Evolutionary conservation across 2,797 vertebrate species (phyloP), one percentile per base, ranked within the genome.

Genomic region (Eospalax fontanierii): DNA sequence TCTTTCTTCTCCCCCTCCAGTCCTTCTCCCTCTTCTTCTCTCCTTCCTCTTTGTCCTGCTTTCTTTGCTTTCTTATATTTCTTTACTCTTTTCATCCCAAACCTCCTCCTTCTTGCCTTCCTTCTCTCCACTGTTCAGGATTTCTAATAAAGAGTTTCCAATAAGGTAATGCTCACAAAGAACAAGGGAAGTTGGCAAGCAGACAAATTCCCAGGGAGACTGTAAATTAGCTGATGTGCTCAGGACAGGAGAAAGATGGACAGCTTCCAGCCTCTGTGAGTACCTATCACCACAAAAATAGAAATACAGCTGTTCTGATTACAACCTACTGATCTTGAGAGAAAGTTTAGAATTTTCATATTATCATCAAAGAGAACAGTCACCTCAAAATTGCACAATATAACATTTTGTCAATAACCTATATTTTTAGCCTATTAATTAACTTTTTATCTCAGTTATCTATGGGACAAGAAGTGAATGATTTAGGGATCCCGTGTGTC

Each of bases 351-450:
- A 70, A 68, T 65, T 91, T 89, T 66, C 46, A 57, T 61, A 26
- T 6, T 63, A n/a, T 35, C 86, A 35, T 63, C 50, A 59, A 83
- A 86, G 50, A 7, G 19, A 33, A n/a, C 22, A 8, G 4, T 40
- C 26, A 74, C 1, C 19, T 80, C 21, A 70, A 80, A 95, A 50
- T 92, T 26, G 19, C 4, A 84, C 83, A 92, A 80, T 35, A 59
- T 26, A 18, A 0, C 14, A 30, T 40, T n/a, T n/a, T n/a, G n/a
- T n/a, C n/a, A n/a, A n/a, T 66, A 71, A 6, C 18, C 2, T 74
- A 0, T 90, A 57, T 74, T 61, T 85, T 95, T 95, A 89, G 22
- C 11, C 1, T 26, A 14, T 38, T 87, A 54, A 10, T 90, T 93
- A 78, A 63, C 80, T 75, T 88, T 38, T 46, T 30, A 81, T 24